Percentiles rank a stretch among this genome's conserved stretches.
Evolutionary conservation across 2,797 vertebrate genomes (phyloP).

Genomic region (Leucoraja ocellata): DNA sequence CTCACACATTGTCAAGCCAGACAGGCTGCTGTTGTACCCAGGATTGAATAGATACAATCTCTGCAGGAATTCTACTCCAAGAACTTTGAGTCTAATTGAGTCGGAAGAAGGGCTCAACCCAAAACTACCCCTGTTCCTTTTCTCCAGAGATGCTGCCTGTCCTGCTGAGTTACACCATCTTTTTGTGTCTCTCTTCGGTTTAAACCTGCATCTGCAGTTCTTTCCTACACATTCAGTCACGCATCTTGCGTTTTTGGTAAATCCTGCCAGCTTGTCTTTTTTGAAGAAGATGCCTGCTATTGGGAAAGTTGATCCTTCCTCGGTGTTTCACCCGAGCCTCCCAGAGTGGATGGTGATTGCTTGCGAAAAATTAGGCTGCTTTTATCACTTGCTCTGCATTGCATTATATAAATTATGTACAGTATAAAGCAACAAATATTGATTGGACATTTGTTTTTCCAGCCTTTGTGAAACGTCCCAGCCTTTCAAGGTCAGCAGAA

Average conservation of each 20-base stretch:
- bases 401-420: constrained; percentile 10
- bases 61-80: too few relatives aligned
- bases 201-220: too few relatives aligned
- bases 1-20: too few relatives aligned
- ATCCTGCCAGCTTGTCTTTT: not conserved
- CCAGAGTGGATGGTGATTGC: not conserved
- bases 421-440: not conserved
- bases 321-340: not conserved
- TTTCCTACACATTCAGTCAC: too few relatives aligned
- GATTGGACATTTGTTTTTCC: constrained; percentile 9
- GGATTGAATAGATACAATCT: too few relatives aligned
- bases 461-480: not conserved
- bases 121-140: too few relatives aligned
- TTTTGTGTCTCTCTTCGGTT: too few relatives aligned
- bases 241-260: not conserved
- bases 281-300: not conserved
- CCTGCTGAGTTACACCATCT: too few relatives aligned
- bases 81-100: too few relatives aligned
- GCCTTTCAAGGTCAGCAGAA: constrained; percentile 2
- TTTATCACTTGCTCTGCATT: constrained; percentile 9
- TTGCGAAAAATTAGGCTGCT: not conserved
- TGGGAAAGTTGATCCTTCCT: not conserved
- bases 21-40: too few relatives aligned
- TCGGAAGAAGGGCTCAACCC: too few relatives aligned
- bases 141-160: too few relatives aligned